Evolutionary conservation across 2,888 invertebrate species (phyloP).

Genomic region (Molorchus minor): DNA sequence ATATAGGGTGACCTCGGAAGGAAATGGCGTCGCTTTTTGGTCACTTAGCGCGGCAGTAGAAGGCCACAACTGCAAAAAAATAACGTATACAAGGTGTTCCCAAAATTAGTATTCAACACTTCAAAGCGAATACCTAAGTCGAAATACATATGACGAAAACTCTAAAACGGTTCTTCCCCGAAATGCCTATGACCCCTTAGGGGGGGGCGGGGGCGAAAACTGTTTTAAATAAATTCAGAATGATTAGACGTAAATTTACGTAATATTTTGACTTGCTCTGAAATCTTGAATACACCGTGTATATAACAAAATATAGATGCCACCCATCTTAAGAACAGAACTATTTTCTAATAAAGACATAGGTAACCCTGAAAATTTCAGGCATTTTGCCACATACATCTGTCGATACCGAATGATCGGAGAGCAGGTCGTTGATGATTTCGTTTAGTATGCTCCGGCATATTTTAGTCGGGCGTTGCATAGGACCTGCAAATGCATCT

Average conservation of each 20-base stretch:
- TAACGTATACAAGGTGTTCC: too few species aligned
- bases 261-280: not conserved
- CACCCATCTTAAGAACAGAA: not conserved
- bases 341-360: not conserved
- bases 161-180: not conserved
- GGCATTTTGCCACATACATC: conserved; percentile 14
- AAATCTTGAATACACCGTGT: not conserved
- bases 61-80: not conserved
- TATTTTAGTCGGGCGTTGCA: not conserved
- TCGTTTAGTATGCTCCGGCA: conserved; percentile 34
- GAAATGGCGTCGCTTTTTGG: not conserved
- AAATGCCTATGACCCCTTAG: not conserved
- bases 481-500: not conserved
- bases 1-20: not conserved
- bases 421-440: conserved; percentile 20
- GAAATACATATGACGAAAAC: too few species aligned
- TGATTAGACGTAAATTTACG: not conserved
- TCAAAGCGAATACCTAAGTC: too few species aligned
- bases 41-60: not conserved
- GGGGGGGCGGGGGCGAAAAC: too few species aligned
- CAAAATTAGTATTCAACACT: too few species aligned
- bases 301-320: not conserved
- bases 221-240: not conserved
- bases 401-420: conserved; percentile 8
- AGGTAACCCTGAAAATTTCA: too few species aligned